A percentile compares a stretch with the other conserved stretches of the same genome.
phyloP scores from a whole-genome alignment of 2,888 invertebrate genomes.

The Orthosia cruda region DNA sequence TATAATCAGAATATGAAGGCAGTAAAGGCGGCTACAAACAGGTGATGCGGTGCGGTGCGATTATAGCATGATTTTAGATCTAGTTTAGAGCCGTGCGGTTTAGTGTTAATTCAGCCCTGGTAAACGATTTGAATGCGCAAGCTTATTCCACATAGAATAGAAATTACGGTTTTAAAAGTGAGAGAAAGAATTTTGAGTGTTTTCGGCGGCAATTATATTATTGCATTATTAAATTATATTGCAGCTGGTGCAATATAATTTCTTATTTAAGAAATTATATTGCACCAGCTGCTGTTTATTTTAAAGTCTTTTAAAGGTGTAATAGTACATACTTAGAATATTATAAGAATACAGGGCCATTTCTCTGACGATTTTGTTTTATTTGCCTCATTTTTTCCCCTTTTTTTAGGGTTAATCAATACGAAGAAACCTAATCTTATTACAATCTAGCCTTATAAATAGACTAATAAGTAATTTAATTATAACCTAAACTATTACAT shows the following conservation, averaged over 20 bases:
- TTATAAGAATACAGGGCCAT: neutral
- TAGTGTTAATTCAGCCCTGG: slow-evolving; percentile 19
- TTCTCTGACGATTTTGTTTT: neutral
- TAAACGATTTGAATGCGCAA: slow-evolving; percentile 26
- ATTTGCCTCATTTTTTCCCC: too few relatives aligned
- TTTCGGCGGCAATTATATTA: too few relatives aligned
- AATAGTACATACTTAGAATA: neutral
- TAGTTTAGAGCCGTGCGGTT: slow-evolving; percentile 25
- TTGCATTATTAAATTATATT: too few relatives aligned
- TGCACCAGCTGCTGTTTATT: neutral
- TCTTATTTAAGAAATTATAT: too few relatives aligned
- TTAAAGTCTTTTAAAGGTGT: neutral
- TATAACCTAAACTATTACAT: too few relatives aligned
- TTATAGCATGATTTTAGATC: slow-evolving; percentile 33
- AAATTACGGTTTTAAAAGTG: slow-evolving; percentile 31
- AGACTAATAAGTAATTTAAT: too few relatives aligned
- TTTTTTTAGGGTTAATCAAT: too few relatives aligned
- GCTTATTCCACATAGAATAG: slow-evolving; percentile 30
- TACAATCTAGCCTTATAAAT: too few relatives aligned
- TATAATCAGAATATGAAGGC: slow-evolving; percentile 41
- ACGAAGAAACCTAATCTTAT: too few relatives aligned
- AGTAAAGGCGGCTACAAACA: slow-evolving; percentile 32
- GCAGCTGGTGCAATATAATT: too few relatives aligned
- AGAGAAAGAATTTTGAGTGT: slow-evolving; percentile 1
- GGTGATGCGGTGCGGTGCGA: slow-evolving; percentile 25